Base-by-base conservation (phyloP, 2,113 vertebrate species). In the Zapornia atra region DNA sequence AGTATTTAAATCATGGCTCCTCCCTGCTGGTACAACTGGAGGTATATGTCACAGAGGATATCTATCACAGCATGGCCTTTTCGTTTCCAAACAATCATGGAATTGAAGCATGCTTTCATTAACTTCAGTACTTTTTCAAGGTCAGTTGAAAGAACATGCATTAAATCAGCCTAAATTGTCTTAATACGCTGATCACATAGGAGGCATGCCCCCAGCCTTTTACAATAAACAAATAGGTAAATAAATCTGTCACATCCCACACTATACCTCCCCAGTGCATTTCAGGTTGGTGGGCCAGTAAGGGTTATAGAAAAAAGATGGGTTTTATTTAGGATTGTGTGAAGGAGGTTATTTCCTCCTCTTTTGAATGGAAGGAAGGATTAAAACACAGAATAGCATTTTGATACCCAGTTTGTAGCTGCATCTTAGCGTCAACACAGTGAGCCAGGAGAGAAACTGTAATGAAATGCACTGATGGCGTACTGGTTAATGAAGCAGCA, bases 401-500 rank as follows among this genome's bases (percentile, higher is more conserved):
- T 86, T 80, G 54, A 94, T 87, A 96, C 69, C 46, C 57, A 59
- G 85, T 94, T 96, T 92, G 79, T 85, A 92, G 86, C 61, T 92
- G 36, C 42, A 76, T 93, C 44, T 96, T 85, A 94, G 24, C 25
- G 92, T 95, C 91, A 88, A 56, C 88, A 94, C 72, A 94, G 92
- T 61, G 56, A 95, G 92, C 64, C 82, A 90, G 48, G 82, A 96
- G 76, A 82, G 87, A 95, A 76, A 48, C 80, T 64, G 44, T 94
- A 97, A 97, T 96, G 94, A 97, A 97, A 97, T 82, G 80, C 89
- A 94, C 56, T 86, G 82, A 94, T 91, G 88, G 59, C 71, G 84
- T 44, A 65, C 77, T 81, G 80, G 82, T 97, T 97, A 97, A 97
- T 96, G 96, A 97, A 97, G 96, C 93, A 96, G 86, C 90, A 94